A percentile compares a stretch with the other conserved stretches of the same genome.
Conservation (phyloP, 1,140 invertebrate genomes). For the Bilobella aurantiaca region DNA sequence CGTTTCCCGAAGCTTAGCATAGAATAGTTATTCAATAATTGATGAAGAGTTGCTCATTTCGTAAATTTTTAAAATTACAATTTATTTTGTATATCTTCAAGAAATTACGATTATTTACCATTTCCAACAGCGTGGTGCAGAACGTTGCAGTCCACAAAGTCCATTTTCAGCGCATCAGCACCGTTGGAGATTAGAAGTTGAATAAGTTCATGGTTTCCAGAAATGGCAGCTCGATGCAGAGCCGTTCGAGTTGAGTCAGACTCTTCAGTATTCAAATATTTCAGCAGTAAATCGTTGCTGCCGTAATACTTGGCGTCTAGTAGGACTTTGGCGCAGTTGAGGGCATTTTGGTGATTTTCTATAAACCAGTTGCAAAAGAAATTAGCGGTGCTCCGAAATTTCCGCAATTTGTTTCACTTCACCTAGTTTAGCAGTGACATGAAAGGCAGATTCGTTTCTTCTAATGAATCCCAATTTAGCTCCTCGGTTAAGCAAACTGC, state of each 20-base stretch:
- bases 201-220: slow-evolving; percentile 6
- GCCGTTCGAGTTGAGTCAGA: not conserved
- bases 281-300: not conserved
- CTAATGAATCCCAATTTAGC: not conserved
- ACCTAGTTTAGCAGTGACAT: not conserved
- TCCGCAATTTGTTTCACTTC: not conserved
- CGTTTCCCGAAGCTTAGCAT: no score
- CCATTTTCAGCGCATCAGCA: not conserved
- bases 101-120: not conserved
- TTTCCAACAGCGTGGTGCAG: slow-evolving; percentile 4
- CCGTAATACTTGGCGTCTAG: not conserved
- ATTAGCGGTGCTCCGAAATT: not conserved
- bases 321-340: not conserved
- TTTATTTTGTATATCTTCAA: no score
- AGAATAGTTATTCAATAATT: no score
- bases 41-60: no score
- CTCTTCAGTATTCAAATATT: not conserved
- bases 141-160: not conserved
- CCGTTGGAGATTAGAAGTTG: slow-evolving; percentile 4
- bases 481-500: not conserved
- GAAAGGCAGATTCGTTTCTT: not conserved
- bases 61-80: not conserved
- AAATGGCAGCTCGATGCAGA: slow-evolving; percentile 5
- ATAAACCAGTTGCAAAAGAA: not conserved
- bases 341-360: not conserved